Percentiles rank a stretch among this genome's conserved stretches.
Conservation (phyloP, 2,113 vertebrate species). For the Erpornis zantholeuca region DNA sequence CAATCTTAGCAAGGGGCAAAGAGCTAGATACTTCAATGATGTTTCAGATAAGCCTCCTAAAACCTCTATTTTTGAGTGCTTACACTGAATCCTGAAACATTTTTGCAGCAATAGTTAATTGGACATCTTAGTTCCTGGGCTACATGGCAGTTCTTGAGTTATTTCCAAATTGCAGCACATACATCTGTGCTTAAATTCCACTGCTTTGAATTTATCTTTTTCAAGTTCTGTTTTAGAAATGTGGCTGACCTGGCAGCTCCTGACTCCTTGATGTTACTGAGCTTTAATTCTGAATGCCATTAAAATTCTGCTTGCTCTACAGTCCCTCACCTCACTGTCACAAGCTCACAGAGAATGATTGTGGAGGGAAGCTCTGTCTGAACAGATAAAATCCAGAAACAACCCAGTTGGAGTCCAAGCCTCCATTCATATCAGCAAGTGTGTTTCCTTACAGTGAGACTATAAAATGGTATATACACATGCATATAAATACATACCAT, state of each 20-base stretch:
- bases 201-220: constrained; percentile 51
- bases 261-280: constrained; percentile 45
- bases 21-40: not conserved
- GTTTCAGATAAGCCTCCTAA: not conserved
- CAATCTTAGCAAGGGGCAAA: not conserved
- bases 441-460: not conserved
- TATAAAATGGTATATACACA: not conserved
- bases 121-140: not conserved
- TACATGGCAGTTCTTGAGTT: not conserved
- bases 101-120: constrained; percentile 9
- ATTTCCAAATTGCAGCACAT: constrained; percentile 20
- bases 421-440: not conserved
- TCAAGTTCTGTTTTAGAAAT: constrained; percentile 49
- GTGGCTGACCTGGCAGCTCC: constrained; percentile 38
- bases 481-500: not conserved
- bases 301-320: constrained; percentile 48
- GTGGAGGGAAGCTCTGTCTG: not conserved
- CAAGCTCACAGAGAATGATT: not conserved
- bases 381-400: not conserved
- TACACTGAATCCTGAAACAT: not conserved
- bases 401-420: not conserved
- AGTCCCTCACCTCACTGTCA: constrained; percentile 5
- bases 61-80: not conserved
- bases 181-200: constrained; percentile 13
- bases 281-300: constrained; percentile 49